phyloP scores from a whole-genome alignment of 2,888 invertebrate species.

The Dioctria rufipes region DNA sequence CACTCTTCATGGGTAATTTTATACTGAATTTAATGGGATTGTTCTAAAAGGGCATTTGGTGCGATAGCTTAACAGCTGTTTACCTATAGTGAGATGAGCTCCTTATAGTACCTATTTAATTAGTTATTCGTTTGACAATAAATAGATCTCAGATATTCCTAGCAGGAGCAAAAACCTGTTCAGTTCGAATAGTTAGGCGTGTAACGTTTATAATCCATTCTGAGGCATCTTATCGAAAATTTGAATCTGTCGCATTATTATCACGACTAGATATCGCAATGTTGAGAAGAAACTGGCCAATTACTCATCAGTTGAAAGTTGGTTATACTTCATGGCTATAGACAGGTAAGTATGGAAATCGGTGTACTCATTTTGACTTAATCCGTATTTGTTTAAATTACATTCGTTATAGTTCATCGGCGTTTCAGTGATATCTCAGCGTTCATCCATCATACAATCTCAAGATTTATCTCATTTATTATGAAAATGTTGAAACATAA shows the following conservation, averaged over 20 bases:
- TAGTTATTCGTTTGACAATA: background rate
- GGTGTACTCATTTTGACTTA: background rate
- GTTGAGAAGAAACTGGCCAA: conserved; percentile 17
- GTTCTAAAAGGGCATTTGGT: conserved; percentile 43
- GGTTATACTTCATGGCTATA: conserved; percentile 22
- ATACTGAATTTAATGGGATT: conserved; percentile 40
- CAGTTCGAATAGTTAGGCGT: conserved; percentile 2
- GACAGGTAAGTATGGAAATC: conserved; percentile 1
- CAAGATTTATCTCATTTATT: background rate
- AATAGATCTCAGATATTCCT: conserved; percentile 8
- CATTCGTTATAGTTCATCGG: background rate
- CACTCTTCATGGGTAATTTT: conserved; percentile 54
- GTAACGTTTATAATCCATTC: conserved; percentile 59
- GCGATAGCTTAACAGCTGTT: background rate
- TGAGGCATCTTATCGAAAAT: conserved; percentile 58
- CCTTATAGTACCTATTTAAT: background rate
- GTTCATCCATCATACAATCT: background rate
- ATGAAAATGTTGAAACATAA: background rate
- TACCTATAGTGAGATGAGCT: background rate
- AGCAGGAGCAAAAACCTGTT: conserved; percentile 48
- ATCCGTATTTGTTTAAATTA: background rate
- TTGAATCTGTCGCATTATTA: conserved; percentile 54
- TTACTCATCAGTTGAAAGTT: conserved; percentile 19
- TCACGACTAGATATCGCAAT: conserved; percentile 3
- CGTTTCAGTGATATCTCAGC: conserved; percentile 1